These are phyloP conservation scores for Eumeta japonica DNA, from an alignment of 1,140 invertebrate genomes.

Conservation along the genomic window DNA sequence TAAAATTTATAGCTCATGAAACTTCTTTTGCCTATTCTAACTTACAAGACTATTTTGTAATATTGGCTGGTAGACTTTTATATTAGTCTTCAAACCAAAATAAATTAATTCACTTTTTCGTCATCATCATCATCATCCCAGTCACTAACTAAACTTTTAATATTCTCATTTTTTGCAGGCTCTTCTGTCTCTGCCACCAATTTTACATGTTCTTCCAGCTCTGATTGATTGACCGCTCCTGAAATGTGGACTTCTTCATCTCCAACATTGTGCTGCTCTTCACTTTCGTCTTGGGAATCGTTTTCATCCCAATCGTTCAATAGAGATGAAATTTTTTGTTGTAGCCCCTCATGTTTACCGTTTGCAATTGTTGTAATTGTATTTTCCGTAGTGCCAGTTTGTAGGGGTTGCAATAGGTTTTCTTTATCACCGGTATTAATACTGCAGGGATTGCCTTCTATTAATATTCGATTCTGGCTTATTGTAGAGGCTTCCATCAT, in stretches of 20 bases:
- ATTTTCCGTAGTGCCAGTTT: neutral
- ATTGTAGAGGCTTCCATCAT: conserved; percentile 8
- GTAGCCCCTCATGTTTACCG: conserved; percentile 9
- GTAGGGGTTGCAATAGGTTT: neutral
- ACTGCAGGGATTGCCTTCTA: too few relatives aligned
- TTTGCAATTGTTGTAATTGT: neutral
- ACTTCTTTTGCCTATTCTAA: too few relatives aligned
- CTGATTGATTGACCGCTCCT: too few relatives aligned
- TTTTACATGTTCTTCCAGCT: neutral
- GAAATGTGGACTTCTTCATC: too few relatives aligned
- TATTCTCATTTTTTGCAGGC: conserved; percentile 29
- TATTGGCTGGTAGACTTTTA: too few relatives aligned
- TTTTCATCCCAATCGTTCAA: conserved; percentile 56
- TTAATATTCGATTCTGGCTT: too few relatives aligned
- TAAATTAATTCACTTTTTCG: too few relatives aligned
- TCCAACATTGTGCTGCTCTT: neutral
- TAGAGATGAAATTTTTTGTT: conserved; percentile 46
- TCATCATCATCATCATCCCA: conserved; percentile 51
- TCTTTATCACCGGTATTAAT: neutral
- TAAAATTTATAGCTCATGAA: too few relatives aligned
- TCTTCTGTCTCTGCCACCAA: conserved; percentile 7
- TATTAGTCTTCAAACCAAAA: too few relatives aligned
- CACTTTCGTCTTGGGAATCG: conserved; percentile 41
- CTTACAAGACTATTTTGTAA: too few relatives aligned
- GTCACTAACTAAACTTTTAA: conserved; percentile 47